These are phyloP conservation scores for Drosophila tropicalis DNA, from an alignment of 1,140 invertebrate genomes.

Conservation along the genomic window DNA sequence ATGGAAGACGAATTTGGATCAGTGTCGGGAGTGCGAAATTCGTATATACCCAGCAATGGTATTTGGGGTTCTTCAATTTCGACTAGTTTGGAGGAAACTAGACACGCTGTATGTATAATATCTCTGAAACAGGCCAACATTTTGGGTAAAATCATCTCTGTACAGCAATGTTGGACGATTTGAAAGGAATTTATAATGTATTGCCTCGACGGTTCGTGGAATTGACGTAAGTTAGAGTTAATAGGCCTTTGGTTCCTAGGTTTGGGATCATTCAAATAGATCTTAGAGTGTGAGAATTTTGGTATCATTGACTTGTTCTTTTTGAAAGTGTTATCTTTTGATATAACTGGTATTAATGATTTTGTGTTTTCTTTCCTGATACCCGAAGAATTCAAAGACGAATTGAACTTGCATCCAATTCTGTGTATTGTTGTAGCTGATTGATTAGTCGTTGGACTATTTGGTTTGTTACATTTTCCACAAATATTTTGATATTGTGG, in stretches of 20 bases:
- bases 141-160: conserved; percentile 11
- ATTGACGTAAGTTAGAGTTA: not conserved
- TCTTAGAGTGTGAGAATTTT: not conserved
- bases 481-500: not conserved
- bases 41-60: conserved; percentile 10
- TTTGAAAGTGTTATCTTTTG: not conserved
- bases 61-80: not conserved
- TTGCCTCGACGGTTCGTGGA: not conserved
- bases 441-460: not conserved
- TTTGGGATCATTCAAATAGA: not conserved
- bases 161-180: conserved; percentile 19
- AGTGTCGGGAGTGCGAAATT: conserved; percentile 48
- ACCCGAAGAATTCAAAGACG: not conserved
- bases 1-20: not conserved
- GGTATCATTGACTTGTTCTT: not conserved
- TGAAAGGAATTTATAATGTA: not conserved
- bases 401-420: not conserved
- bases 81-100: not conserved
- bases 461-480: not conserved
- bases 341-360: not conserved
- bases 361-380: not conserved
- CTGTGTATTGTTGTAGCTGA: not conserved
- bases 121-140: conserved; percentile 19
- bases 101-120: not conserved
- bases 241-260: not conserved